These are phyloP conservation scores for Drosophila nikananu DNA, from an alignment of 1,140 invertebrate species.

Conservation along the genomic window DNA sequence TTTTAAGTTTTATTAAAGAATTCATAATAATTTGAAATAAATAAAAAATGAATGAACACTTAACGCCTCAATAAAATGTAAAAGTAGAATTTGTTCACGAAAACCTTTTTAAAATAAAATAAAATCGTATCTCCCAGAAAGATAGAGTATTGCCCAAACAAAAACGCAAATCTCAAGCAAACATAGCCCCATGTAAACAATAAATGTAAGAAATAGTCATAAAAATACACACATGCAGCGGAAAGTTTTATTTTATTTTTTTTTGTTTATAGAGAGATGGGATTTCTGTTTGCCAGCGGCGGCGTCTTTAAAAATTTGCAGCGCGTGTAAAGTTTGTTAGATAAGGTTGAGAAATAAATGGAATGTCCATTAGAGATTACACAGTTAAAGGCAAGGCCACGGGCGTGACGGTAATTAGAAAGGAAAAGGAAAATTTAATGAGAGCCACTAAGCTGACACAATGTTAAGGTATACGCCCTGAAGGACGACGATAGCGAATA, in stretches of 20 bases:
- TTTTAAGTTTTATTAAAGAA: no score
- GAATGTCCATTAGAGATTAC: slow-evolving; percentile 49
- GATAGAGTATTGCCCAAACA: slow-evolving; percentile 22
- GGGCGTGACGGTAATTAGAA: slow-evolving; percentile 25
- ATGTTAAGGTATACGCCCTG: slow-evolving; percentile 53
- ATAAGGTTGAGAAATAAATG: slow-evolving; percentile 46
- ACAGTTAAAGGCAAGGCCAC: not conserved
- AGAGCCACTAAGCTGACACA: not conserved
- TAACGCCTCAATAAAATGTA: no score
- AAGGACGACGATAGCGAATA: not conserved
- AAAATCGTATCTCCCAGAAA: not conserved
- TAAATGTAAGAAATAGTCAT: slow-evolving; percentile 43
- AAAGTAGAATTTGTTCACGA: no score
- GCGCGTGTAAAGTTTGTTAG: slow-evolving; percentile 69
- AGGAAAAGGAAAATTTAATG: slow-evolving; percentile 24
- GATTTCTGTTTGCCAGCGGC: slow-evolving; percentile 30
- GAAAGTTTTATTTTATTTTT: slow-evolving; percentile 50
- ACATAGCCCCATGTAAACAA: slow-evolving; percentile 41
- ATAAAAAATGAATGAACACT: no score
- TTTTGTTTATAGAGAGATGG: slow-evolving; percentile 9
- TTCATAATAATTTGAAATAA: no score
- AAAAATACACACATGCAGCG: slow-evolving; percentile 49
- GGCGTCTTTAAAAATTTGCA: slow-evolving; percentile 37
- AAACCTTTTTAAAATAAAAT: no score
- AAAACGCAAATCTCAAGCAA: slow-evolving; percentile 43